These are phyloP conservation scores for Brachypteracias leptosomus DNA, from an alignment of 2,113 vertebrate genomes.

Conservation along the genomic window DNA sequence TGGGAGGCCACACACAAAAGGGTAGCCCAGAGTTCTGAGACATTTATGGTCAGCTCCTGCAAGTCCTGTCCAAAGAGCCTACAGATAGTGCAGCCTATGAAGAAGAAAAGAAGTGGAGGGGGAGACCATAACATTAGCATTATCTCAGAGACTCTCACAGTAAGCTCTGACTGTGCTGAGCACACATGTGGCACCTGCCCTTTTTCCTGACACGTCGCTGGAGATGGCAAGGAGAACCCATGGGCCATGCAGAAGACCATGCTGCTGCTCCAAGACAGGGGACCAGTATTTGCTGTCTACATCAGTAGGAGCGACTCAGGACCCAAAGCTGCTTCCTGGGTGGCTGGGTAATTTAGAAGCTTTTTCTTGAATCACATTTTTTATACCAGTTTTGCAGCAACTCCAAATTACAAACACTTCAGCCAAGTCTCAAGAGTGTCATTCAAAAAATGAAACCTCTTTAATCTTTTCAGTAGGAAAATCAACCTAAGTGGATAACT, in stretches of 20 bases:
- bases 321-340: not conserved
- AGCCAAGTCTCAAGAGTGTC: slow-evolving; percentile 5
- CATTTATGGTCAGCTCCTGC: not conserved
- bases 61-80: not conserved
- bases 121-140: not conserved
- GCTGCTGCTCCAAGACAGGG: not conserved
- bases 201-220: not conserved
- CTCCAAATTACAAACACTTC: slow-evolving; percentile 8
- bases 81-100: fast-evolving
- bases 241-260: not conserved
- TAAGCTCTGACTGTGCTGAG: not conserved
- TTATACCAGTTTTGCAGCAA: not conserved
- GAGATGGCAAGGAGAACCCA: not conserved
- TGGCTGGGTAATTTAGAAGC: not conserved
- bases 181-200: not conserved
- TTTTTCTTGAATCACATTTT: not conserved
- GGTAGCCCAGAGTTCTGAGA: not conserved
- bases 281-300: not conserved
- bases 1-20: not conserved
- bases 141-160: not conserved
- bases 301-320: not conserved
- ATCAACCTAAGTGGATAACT: slow-evolving; percentile 41
- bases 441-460: slow-evolving; percentile 25
- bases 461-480: slow-evolving; percentile 39
- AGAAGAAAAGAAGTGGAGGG: not conserved